A percentile compares a stretch with the other conserved stretches of the same genome.
These are phyloP conservation scores for Teleopsis dalmanni DNA, from an alignment of 1,140 invertebrate genomes.

Conservation along the genomic window DNA sequence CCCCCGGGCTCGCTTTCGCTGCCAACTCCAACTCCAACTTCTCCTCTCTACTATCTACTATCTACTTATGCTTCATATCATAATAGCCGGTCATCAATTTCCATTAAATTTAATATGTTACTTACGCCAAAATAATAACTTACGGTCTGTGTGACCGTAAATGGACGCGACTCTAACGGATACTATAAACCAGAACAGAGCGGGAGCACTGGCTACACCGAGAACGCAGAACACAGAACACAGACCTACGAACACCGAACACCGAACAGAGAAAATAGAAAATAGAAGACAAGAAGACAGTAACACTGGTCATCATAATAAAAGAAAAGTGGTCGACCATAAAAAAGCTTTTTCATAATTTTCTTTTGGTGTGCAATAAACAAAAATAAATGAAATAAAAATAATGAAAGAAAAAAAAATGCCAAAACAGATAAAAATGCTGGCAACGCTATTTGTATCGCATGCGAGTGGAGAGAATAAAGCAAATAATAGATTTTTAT, in stretches of 20 bases:
- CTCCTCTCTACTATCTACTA: background rate
- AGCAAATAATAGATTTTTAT: constrained; percentile 9
- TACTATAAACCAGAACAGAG: too few species aligned
- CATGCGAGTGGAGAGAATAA: too few species aligned
- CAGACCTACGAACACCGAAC: too few species aligned
- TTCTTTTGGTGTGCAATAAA: background rate
- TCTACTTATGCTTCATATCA: constrained; percentile 3
- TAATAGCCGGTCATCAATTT: constrained; percentile 17
- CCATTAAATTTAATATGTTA: constrained; percentile 16
- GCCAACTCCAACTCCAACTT: background rate
- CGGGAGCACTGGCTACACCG: too few species aligned
- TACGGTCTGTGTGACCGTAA: too few species aligned
- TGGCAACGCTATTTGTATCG: too few species aligned
- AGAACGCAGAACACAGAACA: too few species aligned
- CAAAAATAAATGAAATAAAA: background rate
- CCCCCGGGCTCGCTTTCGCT: too few species aligned
- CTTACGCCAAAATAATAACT: background rate
- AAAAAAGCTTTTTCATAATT: constrained; percentile 14
- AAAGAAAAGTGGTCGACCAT: background rate
- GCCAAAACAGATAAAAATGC: background rate
- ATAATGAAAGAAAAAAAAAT: background rate
- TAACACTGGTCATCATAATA: background rate
- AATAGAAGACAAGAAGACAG: background rate
- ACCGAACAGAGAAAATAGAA: background rate
- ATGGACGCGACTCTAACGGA: too few species aligned